Evolutionary conservation across 2,797 vertebrate species (phyloP).

Genomic region (Sebastes taczanowskii): DNA sequence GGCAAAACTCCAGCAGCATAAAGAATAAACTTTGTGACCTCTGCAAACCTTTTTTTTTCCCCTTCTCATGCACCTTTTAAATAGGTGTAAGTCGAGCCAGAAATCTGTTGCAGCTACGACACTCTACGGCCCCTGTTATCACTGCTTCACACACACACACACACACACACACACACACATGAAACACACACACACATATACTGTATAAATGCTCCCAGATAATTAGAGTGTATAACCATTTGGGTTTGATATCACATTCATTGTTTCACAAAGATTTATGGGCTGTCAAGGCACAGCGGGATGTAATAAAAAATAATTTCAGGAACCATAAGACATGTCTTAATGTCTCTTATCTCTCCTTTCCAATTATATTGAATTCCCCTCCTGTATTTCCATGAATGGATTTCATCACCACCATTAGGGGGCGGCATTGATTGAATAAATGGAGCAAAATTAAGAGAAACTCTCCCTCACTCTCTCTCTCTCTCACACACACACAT

Average conservation of each 20-base stretch:
- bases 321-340: conserved; percentile 48
- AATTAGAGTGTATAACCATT: conserved; percentile 44
- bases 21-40: conserved; percentile 12
- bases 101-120: conserved; percentile 31
- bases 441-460: conserved; percentile 58
- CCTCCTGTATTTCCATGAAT: conserved; percentile 19
- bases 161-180: too few relatives aligned
- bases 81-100: background rate
- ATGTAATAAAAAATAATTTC: conserved; percentile 51
- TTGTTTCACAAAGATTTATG: conserved; percentile 57
- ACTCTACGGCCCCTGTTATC: conserved; percentile 23
- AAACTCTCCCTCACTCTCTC: background rate
- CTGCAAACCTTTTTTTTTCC: background rate
- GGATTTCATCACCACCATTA: conserved; percentile 63
- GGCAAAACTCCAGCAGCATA: conserved; percentile 17
- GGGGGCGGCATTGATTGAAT: conserved; percentile 80
- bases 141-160: background rate
- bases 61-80: background rate
- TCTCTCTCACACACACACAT: conserved; percentile 14
- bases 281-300: conserved; percentile 48
- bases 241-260: conserved; percentile 26
- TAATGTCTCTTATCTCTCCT: conserved; percentile 60
- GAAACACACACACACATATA: background rate
- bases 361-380: conserved; percentile 47
- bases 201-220: conserved; percentile 36